These are phyloP conservation scores for Epirrita christyi DNA, from an alignment of 2,888 invertebrate species.

Conservation along the genomic window DNA sequence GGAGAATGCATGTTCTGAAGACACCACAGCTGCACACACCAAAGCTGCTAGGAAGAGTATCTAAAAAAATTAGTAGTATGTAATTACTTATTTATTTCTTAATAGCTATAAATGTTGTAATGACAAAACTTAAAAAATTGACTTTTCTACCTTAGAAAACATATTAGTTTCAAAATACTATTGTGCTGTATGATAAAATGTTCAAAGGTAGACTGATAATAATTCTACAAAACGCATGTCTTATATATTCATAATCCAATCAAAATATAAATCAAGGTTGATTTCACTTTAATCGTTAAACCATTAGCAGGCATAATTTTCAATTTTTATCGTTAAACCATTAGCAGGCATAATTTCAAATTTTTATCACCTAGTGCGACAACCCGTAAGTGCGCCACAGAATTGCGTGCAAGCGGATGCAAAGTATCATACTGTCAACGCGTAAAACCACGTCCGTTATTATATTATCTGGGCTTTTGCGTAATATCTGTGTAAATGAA, in stretches of 20 bases:
- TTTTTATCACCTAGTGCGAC: neutral
- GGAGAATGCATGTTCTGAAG: conserved; percentile 44
- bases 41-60: conserved; percentile 22
- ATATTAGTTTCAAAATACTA: conserved; percentile 32
- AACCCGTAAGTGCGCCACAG: neutral
- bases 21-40: conserved; percentile 37
- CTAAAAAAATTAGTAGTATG: too few relatives aligned
- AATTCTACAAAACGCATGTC: conserved; percentile 37
- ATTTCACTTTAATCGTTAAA: conserved; percentile 41
- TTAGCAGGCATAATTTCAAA: conserved; percentile 29
- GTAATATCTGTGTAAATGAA: too few relatives aligned
- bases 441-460: too few relatives aligned
- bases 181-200: conserved; percentile 30
- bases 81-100: too few relatives aligned
- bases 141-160: conserved; percentile 48
- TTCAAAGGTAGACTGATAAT: conserved; percentile 45
- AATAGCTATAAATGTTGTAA: too few relatives aligned
- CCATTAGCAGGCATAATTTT: conserved; percentile 32
- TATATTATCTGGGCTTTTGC: too few relatives aligned
- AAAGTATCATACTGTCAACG: too few relatives aligned
- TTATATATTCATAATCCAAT: conserved; percentile 53
- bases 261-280: conserved; percentile 42
- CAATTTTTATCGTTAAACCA: conserved; percentile 22
- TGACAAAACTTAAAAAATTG: too few relatives aligned
- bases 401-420: too few relatives aligned